Evolutionary conservation across 2,888 invertebrate genomes (phyloP).

Genomic region (Ephialtes manifestator): DNA sequence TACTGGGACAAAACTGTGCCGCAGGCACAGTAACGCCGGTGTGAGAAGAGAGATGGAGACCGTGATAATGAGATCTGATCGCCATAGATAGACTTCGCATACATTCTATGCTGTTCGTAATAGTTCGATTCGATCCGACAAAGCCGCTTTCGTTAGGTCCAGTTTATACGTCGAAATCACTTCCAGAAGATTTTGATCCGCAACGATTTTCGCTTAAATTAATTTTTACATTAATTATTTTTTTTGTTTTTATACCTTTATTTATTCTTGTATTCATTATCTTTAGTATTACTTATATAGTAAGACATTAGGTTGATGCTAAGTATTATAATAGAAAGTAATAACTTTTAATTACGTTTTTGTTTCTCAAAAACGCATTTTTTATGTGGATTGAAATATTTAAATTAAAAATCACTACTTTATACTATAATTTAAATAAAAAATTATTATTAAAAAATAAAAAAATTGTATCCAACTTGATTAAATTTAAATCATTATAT

Average conservation of each 20-base stretch:
- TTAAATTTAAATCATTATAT: too few relatives aligned
- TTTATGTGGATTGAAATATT: too few relatives aligned
- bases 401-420: too few relatives aligned
- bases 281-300: too few relatives aligned
- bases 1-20: slow-evolving; percentile 10
- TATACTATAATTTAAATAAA: too few relatives aligned
- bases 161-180: background rate
- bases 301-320: too few relatives aligned
- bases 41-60: background rate
- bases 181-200: background rate
- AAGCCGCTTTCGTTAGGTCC: background rate
- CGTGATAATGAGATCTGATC: slow-evolving; percentile 35
- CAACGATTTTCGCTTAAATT: background rate
- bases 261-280: background rate
- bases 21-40: slow-evolving; percentile 7
- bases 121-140: background rate
- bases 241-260: background rate
- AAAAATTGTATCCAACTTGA: too few relatives aligned
- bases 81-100: background rate
- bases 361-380: too few relatives aligned
- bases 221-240: background rate
- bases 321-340: too few relatives aligned
- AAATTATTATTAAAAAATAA: too few relatives aligned
- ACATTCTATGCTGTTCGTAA: background rate
- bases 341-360: too few relatives aligned